Conservation (phyloP, 2,113 vertebrate species). For the Muntiacus muntjak region DNA sequence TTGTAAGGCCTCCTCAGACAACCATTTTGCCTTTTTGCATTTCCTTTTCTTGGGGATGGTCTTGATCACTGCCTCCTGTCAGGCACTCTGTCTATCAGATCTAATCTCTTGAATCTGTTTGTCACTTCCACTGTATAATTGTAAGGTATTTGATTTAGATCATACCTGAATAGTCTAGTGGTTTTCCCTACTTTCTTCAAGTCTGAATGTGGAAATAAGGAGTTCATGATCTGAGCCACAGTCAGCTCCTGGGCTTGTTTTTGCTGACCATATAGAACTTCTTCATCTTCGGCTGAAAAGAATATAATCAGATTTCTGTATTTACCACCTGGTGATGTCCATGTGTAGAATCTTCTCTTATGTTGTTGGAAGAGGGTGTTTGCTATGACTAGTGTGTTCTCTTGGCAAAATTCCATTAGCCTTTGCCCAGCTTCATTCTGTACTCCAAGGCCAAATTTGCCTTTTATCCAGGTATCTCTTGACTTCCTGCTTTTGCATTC, state of each 20-base stretch:
- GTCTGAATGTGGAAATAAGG: not conserved
- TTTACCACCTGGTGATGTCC: not conserved
- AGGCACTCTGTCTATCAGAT: not conserved
- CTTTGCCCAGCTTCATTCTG: not conserved
- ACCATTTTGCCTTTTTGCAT: not conserved
- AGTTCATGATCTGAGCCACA: not conserved
- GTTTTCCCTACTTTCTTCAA: not conserved
- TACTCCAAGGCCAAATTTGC: not conserved
- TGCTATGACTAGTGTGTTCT: not conserved
- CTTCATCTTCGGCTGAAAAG: not conserved
- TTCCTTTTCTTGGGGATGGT: not conserved
- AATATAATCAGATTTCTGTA: not conserved
- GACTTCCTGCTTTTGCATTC: not conserved
- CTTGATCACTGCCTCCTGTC: not conserved
- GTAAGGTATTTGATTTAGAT: not conserved
- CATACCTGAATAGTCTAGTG: not conserved
- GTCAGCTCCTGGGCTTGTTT: not conserved
- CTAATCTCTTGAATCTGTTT: not conserved
- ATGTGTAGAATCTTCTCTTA: not conserved
- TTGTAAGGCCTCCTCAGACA: not conserved
- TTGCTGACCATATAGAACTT: not conserved
- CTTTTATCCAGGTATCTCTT: not conserved
- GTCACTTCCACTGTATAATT: not conserved
- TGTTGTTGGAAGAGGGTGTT: not conserved
- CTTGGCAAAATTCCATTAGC: not conserved